phyloP scores from a whole-genome alignment of 2,797 vertebrate species.

The Enteromius paludinosus region DNA sequence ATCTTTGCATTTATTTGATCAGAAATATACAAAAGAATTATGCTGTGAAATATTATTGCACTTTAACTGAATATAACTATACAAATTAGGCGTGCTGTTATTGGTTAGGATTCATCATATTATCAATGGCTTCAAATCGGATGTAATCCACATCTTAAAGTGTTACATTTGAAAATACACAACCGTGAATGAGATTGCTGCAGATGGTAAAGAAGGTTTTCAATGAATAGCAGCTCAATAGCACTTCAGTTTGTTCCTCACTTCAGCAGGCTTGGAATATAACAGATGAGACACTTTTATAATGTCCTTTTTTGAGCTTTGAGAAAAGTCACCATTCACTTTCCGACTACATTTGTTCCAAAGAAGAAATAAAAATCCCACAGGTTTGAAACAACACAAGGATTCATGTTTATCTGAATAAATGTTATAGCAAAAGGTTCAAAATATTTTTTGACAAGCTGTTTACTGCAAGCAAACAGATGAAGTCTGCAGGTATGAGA shows the following conservation, averaged over 20 bases:
- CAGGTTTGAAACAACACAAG: not conserved
- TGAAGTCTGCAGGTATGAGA: constrained; percentile 5
- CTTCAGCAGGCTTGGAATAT: not conserved
- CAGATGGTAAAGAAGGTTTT: not conserved
- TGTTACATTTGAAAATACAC: not conserved
- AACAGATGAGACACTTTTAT: not conserved
- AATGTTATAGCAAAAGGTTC: not conserved
- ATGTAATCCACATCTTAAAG: not conserved
- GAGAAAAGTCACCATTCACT: not conserved
- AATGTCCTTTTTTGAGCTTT: not conserved
- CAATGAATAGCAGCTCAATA: not conserved
- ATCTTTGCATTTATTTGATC: not conserved
- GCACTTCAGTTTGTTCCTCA: not conserved
- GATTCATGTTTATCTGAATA: not conserved
- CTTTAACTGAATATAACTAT: not conserved
- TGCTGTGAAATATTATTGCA: not conserved
- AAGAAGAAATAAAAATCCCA: not conserved
- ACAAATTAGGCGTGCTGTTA: too few species aligned
- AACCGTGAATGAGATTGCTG: not conserved
- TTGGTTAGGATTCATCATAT: too few species aligned
- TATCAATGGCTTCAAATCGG: too few species aligned
- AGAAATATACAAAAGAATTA: not conserved
- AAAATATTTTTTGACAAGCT: not conserved
- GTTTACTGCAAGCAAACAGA: not conserved
- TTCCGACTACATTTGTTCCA: not conserved